Evolutionary conservation across 1,140 invertebrate species (phyloP), one percentile per base, ranked within the genome.

Genomic region (Heliconius eleuchia): DNA sequence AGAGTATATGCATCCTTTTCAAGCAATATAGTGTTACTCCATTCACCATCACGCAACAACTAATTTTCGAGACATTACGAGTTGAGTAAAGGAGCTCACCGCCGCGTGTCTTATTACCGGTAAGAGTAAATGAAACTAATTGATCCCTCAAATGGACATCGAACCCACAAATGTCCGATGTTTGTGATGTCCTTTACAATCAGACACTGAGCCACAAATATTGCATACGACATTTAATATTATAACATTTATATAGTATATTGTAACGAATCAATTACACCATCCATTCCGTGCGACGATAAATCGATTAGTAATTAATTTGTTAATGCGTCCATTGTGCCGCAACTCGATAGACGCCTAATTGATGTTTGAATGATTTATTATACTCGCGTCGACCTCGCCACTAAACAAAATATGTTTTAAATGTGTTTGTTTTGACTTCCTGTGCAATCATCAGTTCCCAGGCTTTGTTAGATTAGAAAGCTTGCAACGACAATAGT

Each of bases 281-380:
- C 55, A n/a, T 16, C 23, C 23, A 23, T 23, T 66, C 13, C 60
- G 60, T 66, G 75, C 60, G 27, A 66, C 60, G 27, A 66, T 66
- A 66, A 66, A 66, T 66, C 60, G 60, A 66, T 66, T 66, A 66
- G 23, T 66, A 66, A 76, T 76, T 76, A 60, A 76, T 76, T 76
- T 71, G 75, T 71, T 76, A 76, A 76, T 76, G 75, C 42, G 13
- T 37, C 60, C 39, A 76, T 76, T 76, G 75, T 76, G 75, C 13
- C 19, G 30, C 30, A 1, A 71, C 27, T 42, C 46, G 30, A 76
- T 76, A 27, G 39, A 18, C 30, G 42, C n/a, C 39, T 76, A 71
- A 76, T 76, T 76, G 70, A 76, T 18, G n/a, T 76, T 76, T 30
- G 19, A 42, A 66, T 60, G 13, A 76, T 66, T 76, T 76, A 60